Percentiles rank a stretch among this genome's conserved stretches.
Conservation (phyloP, 2,888 invertebrate species). For the Leucozona laternaria region DNA sequence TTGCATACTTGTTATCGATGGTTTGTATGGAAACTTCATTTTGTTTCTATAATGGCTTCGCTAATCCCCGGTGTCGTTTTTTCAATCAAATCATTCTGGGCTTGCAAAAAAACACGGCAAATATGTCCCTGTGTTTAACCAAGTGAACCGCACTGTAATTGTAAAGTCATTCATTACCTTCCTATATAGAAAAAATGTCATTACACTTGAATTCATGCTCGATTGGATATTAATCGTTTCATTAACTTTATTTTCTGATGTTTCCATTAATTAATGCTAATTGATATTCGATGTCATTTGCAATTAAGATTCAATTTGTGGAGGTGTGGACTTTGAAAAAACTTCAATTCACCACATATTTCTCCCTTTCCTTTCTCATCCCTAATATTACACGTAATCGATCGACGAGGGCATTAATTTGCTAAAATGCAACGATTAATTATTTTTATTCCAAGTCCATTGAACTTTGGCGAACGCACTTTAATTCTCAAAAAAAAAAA, state of each 20-base stretch:
- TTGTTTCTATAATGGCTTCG: too few relatives aligned
- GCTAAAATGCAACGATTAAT: slow-evolving; percentile 24
- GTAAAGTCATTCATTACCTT: neutral
- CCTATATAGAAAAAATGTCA: neutral
- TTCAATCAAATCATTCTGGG: too few relatives aligned
- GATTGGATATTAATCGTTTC: slow-evolving; percentile 27
- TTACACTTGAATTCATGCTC: slow-evolving; percentile 32
- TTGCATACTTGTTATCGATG: too few relatives aligned
- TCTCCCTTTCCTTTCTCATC: neutral
- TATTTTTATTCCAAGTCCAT: slow-evolving; percentile 55
- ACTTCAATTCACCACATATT: neutral
- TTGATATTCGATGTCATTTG: neutral
- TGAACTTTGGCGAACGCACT: slow-evolving; percentile 59
- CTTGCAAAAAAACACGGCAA: too few relatives aligned
- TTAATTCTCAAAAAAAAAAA: slow-evolving; percentile 37
- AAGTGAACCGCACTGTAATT: neutral
- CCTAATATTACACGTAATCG: neutral
- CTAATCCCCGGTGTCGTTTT: too few relatives aligned
- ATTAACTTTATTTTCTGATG: slow-evolving; percentile 49
- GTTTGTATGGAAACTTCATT: too few relatives aligned
- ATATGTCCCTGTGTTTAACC: neutral
- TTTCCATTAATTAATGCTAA: slow-evolving; percentile 35
- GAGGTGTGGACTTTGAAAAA: neutral
- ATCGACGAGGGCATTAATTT: neutral
- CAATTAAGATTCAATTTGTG: neutral